These are phyloP conservation scores for Pseudolycoriella hygida DNA, from an alignment of 2,888 invertebrate species.

Conservation along the genomic window DNA sequence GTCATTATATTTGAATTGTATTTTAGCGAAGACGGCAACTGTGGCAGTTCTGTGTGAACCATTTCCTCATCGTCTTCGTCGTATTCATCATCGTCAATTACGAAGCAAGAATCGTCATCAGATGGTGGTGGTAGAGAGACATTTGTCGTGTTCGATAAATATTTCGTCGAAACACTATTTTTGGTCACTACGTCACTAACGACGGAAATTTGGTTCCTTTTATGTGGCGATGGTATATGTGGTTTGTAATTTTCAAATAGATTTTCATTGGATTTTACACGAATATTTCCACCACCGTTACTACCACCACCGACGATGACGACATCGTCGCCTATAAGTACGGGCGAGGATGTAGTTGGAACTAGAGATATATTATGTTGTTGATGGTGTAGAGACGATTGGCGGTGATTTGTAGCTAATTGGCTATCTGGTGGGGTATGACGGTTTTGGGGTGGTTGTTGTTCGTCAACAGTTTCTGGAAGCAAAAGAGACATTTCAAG, in stretches of 20 bases:
- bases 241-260: conserved; percentile 9
- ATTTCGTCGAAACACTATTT: neutral
- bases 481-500: conserved; percentile 4
- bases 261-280: conserved; percentile 12
- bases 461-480: neutral
- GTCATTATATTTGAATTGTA: conserved; percentile 12
- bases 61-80: neutral
- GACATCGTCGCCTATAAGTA: too few relatives aligned
- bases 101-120: neutral
- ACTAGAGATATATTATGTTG: neutral
- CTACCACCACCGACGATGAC: neutral
- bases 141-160: neutral
- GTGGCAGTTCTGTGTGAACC: neutral
- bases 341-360: too few relatives aligned
- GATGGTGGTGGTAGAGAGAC: neutral
- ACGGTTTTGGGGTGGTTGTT: conserved; percentile 1
- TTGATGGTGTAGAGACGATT: neutral
- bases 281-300: neutral
- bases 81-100: neutral
- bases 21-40: conserved; percentile 10
- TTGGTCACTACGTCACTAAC: neutral
- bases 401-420: neutral
- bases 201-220: neutral
- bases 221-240: conserved; percentile 3
- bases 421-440: neutral